These are phyloP conservation scores for Hyles lineata DNA, from an alignment of 2,888 invertebrate species.

Conservation along the genomic window DNA sequence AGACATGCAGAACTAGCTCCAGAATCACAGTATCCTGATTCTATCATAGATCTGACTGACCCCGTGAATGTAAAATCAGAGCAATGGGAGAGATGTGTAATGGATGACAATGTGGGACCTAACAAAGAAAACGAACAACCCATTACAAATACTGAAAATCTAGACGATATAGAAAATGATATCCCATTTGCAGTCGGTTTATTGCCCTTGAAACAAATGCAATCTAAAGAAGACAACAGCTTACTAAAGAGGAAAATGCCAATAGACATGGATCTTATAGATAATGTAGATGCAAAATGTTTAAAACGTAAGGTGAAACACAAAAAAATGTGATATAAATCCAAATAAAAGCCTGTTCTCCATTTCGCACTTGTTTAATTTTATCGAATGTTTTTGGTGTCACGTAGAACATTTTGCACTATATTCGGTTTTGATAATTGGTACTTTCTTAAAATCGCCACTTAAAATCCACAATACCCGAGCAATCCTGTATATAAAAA, in stretches of 20 bases:
- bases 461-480: too few species aligned
- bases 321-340: slow-evolving; percentile 63
- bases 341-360: slow-evolving; percentile 28
- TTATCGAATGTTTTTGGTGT: background rate
- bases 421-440: too few species aligned
- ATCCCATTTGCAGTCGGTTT: slow-evolving; percentile 79
- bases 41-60: slow-evolving; percentile 62
- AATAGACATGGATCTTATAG: slow-evolving; percentile 55
- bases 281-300: slow-evolving; percentile 71
- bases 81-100: slow-evolving; percentile 52
- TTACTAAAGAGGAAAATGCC: slow-evolving; percentile 65
- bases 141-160: slow-evolving; percentile 41
- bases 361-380: background rate
- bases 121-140: slow-evolving; percentile 60
- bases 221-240: slow-evolving; percentile 56
- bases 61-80: slow-evolving; percentile 51
- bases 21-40: slow-evolving; percentile 48
- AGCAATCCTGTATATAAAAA: background rate
- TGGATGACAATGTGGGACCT: slow-evolving; percentile 47
- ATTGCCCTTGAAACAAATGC: slow-evolving; percentile 69
- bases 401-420: too few species aligned
- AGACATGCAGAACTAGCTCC: slow-evolving; percentile 34
- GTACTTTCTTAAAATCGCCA: too few species aligned
- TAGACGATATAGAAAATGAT: slow-evolving; percentile 60
- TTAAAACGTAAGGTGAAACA: slow-evolving; percentile 77